A percentile compares a stretch with the other conserved stretches of the same genome.
Evolutionary conservation across 2,888 invertebrate species (phyloP).

Genomic region (Drosophila mercatorum): DNA sequence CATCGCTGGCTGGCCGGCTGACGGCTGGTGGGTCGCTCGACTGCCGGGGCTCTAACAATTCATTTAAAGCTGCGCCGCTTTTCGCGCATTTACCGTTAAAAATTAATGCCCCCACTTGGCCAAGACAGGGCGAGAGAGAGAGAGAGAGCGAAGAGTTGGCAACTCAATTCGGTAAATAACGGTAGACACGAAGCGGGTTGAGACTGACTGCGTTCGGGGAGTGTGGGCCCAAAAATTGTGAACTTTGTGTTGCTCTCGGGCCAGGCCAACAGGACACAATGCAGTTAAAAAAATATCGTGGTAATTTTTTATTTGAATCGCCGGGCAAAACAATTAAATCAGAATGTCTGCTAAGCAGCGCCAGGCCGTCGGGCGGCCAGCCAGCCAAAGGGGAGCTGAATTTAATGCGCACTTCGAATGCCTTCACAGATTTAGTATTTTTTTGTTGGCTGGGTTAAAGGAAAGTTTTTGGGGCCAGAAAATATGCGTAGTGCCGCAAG

Average conservation of each 20-base stretch:
- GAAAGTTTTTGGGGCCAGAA: slow-evolving; percentile 32
- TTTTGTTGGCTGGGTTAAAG: background rate
- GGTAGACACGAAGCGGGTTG: slow-evolving; percentile 38
- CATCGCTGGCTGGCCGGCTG: slow-evolving; percentile 15
- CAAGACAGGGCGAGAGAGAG: background rate
- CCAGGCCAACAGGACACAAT: slow-evolving; percentile 21
- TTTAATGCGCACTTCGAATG: slow-evolving; percentile 46
- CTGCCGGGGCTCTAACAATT: slow-evolving; percentile 60
- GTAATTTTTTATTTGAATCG: slow-evolving; percentile 56
- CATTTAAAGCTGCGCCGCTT: slow-evolving; percentile 69
- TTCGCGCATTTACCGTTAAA: slow-evolving; percentile 81
- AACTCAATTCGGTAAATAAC: slow-evolving; percentile 77
- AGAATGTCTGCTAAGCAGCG: slow-evolving; percentile 70
- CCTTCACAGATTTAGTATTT: slow-evolving; percentile 44
- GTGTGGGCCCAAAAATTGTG: slow-evolving; percentile 8
- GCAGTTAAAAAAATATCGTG: slow-evolving; percentile 47
- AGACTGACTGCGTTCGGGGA: slow-evolving; percentile 18
- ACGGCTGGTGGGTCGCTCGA: slow-evolving; percentile 19
- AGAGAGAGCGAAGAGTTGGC: slow-evolving; percentile 49
- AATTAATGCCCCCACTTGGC: slow-evolving; percentile 79
- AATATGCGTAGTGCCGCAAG: slow-evolving; percentile 61
- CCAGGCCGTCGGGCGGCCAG: slow-evolving; percentile 35
- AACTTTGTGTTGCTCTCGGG: slow-evolving; percentile 12
- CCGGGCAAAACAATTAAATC: slow-evolving; percentile 79
- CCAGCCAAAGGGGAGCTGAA: slow-evolving; percentile 19